Percentiles rank a stretch among this genome's conserved stretches.
phyloP scores from a whole-genome alignment of 2,113 vertebrate genomes.

The Sterna hirundo region DNA sequence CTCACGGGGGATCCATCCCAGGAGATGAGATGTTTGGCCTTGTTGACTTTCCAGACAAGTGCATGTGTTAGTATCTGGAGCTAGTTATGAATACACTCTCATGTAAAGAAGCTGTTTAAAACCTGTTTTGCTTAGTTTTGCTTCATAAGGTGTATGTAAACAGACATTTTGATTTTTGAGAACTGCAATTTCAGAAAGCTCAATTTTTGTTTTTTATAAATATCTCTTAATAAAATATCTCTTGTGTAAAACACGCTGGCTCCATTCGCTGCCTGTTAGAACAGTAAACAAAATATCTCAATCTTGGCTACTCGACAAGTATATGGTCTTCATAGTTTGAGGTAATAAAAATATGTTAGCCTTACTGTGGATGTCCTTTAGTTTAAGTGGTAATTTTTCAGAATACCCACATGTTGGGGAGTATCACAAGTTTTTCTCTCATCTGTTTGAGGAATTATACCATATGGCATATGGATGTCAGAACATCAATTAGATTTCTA shows the following conservation, averaged over 20 bases:
- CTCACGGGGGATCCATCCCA: not conserved
- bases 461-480: not conserved
- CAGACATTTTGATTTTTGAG: not conserved
- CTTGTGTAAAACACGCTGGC: not conserved
- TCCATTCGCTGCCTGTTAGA: slow-evolving; percentile 31
- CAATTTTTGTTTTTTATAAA: not conserved
- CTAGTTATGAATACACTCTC: not conserved
- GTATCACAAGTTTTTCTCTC: not conserved
- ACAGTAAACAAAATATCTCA: slow-evolving; percentile 3
- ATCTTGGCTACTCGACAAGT: not conserved
- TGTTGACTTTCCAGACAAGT: not conserved
- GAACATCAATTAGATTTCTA: not conserved
- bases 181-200: not conserved
- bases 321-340: not conserved
- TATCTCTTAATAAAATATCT: not conserved
- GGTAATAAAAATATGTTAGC: slow-evolving; percentile 19
- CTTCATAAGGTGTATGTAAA: not conserved
- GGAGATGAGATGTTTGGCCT: not conserved
- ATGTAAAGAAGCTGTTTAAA: not conserved
- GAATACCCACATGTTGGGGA: not conserved
- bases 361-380: not conserved
- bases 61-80: not conserved
- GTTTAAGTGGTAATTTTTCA: slow-evolving; percentile 16
- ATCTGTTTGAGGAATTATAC: not conserved
- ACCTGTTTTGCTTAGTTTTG: not conserved